Evolutionary conservation across 2,888 invertebrate species (phyloP).

Genomic region (Cheilosia scutellata): DNA sequence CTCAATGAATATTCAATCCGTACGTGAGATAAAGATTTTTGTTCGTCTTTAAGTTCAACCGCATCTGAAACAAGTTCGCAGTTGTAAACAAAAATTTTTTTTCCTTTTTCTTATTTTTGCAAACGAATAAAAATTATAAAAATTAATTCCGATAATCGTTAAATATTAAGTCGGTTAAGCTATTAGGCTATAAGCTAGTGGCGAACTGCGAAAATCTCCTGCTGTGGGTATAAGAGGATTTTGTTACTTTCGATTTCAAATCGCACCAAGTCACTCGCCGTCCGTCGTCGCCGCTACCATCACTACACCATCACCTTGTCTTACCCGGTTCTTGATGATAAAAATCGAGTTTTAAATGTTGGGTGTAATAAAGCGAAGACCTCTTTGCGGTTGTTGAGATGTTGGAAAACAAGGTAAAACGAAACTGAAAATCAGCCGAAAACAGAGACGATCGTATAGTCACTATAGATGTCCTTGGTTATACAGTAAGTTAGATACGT

Average conservation of each 20-base stretch:
- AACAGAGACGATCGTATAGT: conserved; percentile 24
- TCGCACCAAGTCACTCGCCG: conserved; percentile 19
- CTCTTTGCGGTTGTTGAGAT: conserved; percentile 42
- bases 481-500: conserved; percentile 26
- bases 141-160: conserved; percentile 56
- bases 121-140: conserved; percentile 54
- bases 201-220: conserved; percentile 39
- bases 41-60: neutral
- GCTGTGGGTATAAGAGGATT: conserved; percentile 67
- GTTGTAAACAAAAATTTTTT: neutral
- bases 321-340: conserved; percentile 47
- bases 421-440: conserved; percentile 30
- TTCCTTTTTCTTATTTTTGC: neutral
- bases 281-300: neutral
- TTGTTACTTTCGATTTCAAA: conserved; percentile 72
- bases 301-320: neutral
- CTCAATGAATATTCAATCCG: conserved; percentile 63
- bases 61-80: conserved; percentile 45
- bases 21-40: conserved; percentile 10
- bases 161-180: conserved; percentile 65
- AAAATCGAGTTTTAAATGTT: conserved; percentile 68
- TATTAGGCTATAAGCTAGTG: conserved; percentile 38
- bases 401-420: conserved; percentile 4
- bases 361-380: conserved; percentile 59
- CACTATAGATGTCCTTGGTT: conserved; percentile 45